Conservation (phyloP, 2,888 invertebrate species). For the Epistrophella euchroma region DNA sequence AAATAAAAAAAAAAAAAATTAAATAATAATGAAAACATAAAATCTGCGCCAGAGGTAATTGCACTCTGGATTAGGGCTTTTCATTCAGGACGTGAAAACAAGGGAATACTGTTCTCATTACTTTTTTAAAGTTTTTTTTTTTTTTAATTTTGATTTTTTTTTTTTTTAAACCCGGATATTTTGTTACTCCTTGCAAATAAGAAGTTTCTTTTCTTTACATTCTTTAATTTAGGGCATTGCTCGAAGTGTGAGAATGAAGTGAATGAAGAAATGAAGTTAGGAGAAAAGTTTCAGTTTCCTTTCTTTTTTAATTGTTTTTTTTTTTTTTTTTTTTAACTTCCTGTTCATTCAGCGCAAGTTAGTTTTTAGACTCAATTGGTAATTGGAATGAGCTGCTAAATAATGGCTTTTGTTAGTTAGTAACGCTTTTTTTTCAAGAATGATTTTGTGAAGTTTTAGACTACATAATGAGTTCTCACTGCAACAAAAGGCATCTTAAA, state of each 20-base stretch:
- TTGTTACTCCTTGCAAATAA: slow-evolving; percentile 31
- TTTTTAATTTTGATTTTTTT: slow-evolving; percentile 10
- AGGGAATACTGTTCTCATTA: slow-evolving; percentile 63
- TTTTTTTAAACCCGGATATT: slow-evolving; percentile 31
- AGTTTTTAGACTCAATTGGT: slow-evolving; percentile 47
- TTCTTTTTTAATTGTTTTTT: not conserved
- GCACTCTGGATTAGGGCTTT: slow-evolving; percentile 45
- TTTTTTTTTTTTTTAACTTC: not conserved
- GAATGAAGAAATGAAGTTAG: slow-evolving; percentile 21
- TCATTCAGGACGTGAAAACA: slow-evolving; percentile 43
- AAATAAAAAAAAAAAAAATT: not conserved
- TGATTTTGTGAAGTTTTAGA: slow-evolving; percentile 2
- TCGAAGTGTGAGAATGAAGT: slow-evolving; percentile 35
- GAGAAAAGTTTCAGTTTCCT: slow-evolving; percentile 42
- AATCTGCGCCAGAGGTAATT: slow-evolving; percentile 60
- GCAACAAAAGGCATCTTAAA: not conserved
- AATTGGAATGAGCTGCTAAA: slow-evolving; percentile 36
- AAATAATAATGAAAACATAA: slow-evolving; percentile 32
- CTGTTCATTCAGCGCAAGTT: slow-evolving; percentile 35
- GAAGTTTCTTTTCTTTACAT: slow-evolving; percentile 33
- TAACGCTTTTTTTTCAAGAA: slow-evolving; percentile 1
- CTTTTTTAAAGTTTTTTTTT: slow-evolving; percentile 40
- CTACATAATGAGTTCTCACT: slow-evolving; percentile 3
- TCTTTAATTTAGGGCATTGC: slow-evolving; percentile 65
- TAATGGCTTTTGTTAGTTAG: slow-evolving; percentile 43